Evolutionary conservation across 2,888 invertebrate genomes (phyloP), one percentile per base, ranked within the genome.

Genomic region (Sesia bembeciformis): DNA sequence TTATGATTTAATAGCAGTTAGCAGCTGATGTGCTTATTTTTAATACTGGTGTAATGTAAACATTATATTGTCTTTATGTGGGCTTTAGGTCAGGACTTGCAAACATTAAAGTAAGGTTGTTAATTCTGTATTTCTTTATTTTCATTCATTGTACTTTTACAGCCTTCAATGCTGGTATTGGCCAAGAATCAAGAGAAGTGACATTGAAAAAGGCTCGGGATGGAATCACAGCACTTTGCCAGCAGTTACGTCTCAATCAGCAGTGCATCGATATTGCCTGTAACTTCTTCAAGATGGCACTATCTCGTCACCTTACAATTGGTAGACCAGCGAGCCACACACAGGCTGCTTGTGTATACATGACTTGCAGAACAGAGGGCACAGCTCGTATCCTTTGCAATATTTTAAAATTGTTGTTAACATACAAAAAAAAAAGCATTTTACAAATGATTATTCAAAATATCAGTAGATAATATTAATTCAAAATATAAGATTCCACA

Each of bases 271-370:
- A 98, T 63, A 97, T 96, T 8, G 97, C 99, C 0, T 95, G 95
- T 67, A 96, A 96, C 75, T 97, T 97, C 79, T 98, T 97, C 81
- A 97, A 97, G 84, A 94, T 97, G 95, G 97, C 97, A 7, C 74
- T 97, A 7, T 92, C 92, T 53, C 89, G 94, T 8, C 94, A 96
- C 67, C 84, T 97, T 51, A 99, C 99, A 0, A 93, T 97, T 66
- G 99, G 99, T 5, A 91, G 99, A 42, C 96, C 95, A 64, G 94
- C 96, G 61, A 93, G 94, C 7, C 96, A 97, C 72, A 97, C 99
- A 53, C 94, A 98, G 72, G 98, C 98, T 41, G 98, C 99, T 40
- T 99, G 99, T 81, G 95, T 99, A 3, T 99, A 99, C 76, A 95
- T 99, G 75, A 98, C 98, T 0, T 99, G 99, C 72, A 92, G 99